phyloP scores from a whole-genome alignment of 2,888 invertebrate genomes.

The Phania funesta region DNA sequence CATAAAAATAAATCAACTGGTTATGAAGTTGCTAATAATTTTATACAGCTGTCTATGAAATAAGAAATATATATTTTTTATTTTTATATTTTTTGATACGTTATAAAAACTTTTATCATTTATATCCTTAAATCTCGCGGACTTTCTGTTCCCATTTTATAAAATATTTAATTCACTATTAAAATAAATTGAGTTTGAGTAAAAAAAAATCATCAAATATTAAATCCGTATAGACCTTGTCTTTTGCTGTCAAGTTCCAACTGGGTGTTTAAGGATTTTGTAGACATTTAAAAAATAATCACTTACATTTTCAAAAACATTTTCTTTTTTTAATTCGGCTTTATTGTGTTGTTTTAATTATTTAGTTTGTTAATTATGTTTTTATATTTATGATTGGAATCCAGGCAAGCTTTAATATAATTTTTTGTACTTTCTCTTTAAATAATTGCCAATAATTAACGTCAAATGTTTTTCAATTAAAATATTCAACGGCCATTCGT shows the following conservation, averaged over 20 bases:
- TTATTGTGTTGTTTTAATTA: not conserved
- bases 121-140: no score
- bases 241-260: not conserved
- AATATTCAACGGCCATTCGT: slow-evolving; percentile 42
- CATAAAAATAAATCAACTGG: no score
- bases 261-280: not conserved
- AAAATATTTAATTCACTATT: no score
- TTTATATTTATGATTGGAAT: not conserved
- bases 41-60: no score
- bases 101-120: no score
- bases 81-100: no score
- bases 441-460: slow-evolving; percentile 57
- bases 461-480: slow-evolving; percentile 55
- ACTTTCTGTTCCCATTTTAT: no score
- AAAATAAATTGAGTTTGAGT: no score
- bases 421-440: slow-evolving; percentile 54
- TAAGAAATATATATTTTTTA: no score
- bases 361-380: not conserved
- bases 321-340: slow-evolving; percentile 31
- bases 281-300: not conserved
- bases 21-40: no score
- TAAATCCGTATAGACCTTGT: no score
- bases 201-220: no score
- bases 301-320: slow-evolving; percentile 69
- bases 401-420: slow-evolving; percentile 24